Evolutionary conservation across 1,140 invertebrate species (phyloP).

Genomic region (Carposina sasakii): DNA sequence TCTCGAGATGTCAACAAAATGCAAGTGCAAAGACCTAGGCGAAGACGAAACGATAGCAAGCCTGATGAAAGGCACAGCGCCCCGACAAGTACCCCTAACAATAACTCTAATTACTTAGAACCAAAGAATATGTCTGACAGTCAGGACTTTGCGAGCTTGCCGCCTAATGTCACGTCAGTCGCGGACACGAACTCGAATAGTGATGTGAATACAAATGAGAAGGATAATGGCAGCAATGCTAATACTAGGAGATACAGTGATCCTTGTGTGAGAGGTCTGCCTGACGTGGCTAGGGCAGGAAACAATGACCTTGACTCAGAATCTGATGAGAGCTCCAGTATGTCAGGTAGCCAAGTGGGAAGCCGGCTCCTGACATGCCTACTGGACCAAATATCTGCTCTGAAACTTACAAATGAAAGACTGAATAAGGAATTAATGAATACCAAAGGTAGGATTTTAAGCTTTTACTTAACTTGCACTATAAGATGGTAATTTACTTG

Average conservation of each 20-base stretch:
- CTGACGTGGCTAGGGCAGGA: constrained; percentile 50
- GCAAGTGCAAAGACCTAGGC: constrained; percentile 47
- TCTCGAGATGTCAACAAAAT: constrained; percentile 46
- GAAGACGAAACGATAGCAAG: constrained; percentile 41
- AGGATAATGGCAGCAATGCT: constrained; percentile 49
- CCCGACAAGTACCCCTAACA: constrained; percentile 24
- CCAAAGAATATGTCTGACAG: constrained; percentile 60
- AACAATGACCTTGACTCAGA: constrained; percentile 56
- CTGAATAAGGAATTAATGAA: constrained; percentile 65
- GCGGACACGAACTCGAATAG: constrained; percentile 58
- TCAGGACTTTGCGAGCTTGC: constrained; percentile 57
- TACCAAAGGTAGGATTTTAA: constrained; percentile 56
- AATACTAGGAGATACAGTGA: constrained; percentile 65
- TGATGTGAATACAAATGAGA: constrained; percentile 54
- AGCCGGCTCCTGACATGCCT: constrained; percentile 59
- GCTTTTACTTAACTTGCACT: too few species aligned
- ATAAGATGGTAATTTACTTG: too few species aligned
- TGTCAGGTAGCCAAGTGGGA: constrained; percentile 59
- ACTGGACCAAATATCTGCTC: constrained; percentile 62
- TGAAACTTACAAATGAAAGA: constrained; percentile 65
- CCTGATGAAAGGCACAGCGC: constrained; percentile 48
- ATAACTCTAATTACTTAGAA: constrained; percentile 43
- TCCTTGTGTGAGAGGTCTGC: constrained; percentile 60
- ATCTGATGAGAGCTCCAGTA: constrained; percentile 51
- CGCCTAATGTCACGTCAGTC: constrained; percentile 58